Evolutionary conservation across 1,140 invertebrate genomes (phyloP).

Genomic region (Lepeophtheirus salmonis): DNA sequence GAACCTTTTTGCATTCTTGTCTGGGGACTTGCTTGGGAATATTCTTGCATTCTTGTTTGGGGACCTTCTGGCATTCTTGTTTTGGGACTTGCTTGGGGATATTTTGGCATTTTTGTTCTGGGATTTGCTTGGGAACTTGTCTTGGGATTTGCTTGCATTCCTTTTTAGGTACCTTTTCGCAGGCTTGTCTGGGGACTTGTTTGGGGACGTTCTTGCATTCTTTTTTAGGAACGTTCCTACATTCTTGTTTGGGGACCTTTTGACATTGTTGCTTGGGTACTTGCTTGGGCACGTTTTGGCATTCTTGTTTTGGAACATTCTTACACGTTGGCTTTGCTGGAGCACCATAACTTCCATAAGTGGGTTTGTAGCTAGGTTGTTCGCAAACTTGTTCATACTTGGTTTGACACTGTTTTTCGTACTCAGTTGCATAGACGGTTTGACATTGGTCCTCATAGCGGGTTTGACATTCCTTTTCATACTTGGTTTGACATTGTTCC

Average conservation of each 20-base stretch:
- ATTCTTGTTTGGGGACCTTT: conserved; percentile 10
- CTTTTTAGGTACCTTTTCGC: conserved; percentile 4
- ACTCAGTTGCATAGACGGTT: conserved; percentile 14
- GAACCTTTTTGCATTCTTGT: conserved; percentile 3
- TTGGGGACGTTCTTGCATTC: conserved; percentile 17
- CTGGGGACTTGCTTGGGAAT: conserved; percentile 1
- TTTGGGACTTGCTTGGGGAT: conserved; percentile 1
- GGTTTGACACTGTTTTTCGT: conserved; percentile 13
- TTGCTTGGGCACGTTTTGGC: conserved; percentile 10
- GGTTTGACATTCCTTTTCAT: conserved; percentile 17
- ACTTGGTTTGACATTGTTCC: conserved; percentile 17
- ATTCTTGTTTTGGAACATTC: conserved; percentile 11
- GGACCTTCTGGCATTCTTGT: conserved; percentile 1
- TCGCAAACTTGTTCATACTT: conserved; percentile 14
- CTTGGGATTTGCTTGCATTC: conserved; percentile 12
- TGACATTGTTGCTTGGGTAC: conserved; percentile 6
- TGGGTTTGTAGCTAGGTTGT: conserved; percentile 6
- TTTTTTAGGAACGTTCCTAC: conserved; percentile 11
- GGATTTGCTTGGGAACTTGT: not conserved
- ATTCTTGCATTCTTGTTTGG: conserved; percentile 7
- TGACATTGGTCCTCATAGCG: conserved; percentile 17
- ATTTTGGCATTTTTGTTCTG: conserved; percentile 2
- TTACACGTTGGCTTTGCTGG: conserved; percentile 12
- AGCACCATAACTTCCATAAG: conserved; percentile 1
- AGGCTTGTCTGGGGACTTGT: conserved; percentile 12